These are phyloP conservation scores for Drosophila barbarae DNA, from an alignment of 2,888 invertebrate species.

Conservation along the genomic window DNA sequence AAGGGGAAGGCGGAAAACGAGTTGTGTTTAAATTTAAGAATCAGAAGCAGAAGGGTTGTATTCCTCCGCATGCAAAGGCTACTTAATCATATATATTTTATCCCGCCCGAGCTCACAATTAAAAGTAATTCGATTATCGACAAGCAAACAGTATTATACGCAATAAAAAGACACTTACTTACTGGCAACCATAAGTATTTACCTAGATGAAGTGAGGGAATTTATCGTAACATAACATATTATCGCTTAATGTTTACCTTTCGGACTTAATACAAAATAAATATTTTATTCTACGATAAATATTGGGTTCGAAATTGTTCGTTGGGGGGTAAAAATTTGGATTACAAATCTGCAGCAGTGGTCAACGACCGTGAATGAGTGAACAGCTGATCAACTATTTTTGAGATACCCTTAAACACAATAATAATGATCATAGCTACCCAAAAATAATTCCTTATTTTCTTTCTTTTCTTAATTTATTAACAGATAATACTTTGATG, in stretches of 20 bases:
- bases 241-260: slow-evolving; percentile 54
- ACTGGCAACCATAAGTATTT: slow-evolving; percentile 55
- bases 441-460: no score
- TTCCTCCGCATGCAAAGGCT: slow-evolving; percentile 57
- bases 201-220: slow-evolving; percentile 55
- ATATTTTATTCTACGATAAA: slow-evolving; percentile 32
- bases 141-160: slow-evolving; percentile 64
- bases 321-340: no score
- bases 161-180: slow-evolving; percentile 59
- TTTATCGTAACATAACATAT: slow-evolving; percentile 47
- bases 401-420: no score
- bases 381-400: no score
- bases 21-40: slow-evolving; percentile 67
- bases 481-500: no score
- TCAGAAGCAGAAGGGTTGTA: slow-evolving; percentile 58
- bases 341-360: no score
- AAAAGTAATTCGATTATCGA: slow-evolving; percentile 51
- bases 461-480: no score
- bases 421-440: no score
- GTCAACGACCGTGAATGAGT: no score
- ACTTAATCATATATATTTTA: slow-evolving; percentile 52
- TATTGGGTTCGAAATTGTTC: neutral
- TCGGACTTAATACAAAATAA: slow-evolving; percentile 39
- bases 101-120: slow-evolving; percentile 56
- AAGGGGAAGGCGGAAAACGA: slow-evolving; percentile 23